A percentile compares a stretch with the other conserved stretches of the same genome.
Evolutionary conservation across 2,888 invertebrate genomes (phyloP).

Genomic region (Platycnemis pennipes): DNA sequence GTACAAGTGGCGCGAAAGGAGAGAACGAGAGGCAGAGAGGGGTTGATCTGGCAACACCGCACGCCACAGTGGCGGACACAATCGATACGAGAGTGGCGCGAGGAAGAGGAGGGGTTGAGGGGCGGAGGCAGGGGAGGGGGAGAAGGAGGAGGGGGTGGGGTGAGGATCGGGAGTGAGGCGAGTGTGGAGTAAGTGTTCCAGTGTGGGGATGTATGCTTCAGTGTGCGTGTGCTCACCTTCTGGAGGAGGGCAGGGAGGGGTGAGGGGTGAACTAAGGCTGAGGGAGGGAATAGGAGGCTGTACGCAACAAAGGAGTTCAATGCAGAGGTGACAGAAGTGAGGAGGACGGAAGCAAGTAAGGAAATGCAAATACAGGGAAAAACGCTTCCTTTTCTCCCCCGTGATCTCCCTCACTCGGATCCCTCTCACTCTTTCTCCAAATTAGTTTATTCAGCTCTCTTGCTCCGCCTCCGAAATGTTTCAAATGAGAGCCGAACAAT

Average conservation of each 20-base stretch:
- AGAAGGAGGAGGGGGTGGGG: background rate
- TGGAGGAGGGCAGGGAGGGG: background rate
- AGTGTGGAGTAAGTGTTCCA: background rate
- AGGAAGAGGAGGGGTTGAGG: slow-evolving; percentile 45
- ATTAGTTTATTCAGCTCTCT: slow-evolving; percentile 29
- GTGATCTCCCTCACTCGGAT: background rate
- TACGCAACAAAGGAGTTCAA: background rate
- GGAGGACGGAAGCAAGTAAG: background rate
- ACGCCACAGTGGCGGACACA: slow-evolving; percentile 53
- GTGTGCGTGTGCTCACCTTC: background rate
- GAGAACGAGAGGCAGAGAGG: background rate
- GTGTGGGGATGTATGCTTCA: background rate
- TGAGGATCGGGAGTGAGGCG: no score
- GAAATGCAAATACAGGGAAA: slow-evolving; percentile 13
- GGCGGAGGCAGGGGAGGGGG: background rate
- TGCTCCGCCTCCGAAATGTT: slow-evolving; percentile 2
- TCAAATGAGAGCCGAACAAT: background rate
- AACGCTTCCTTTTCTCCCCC: background rate
- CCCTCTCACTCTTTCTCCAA: slow-evolving; percentile 26
- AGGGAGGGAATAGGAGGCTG: background rate
- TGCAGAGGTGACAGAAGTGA: background rate
- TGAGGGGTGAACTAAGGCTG: background rate
- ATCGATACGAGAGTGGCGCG: slow-evolving; percentile 64
- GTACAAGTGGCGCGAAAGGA: slow-evolving; percentile 55
- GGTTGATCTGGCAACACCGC: slow-evolving; percentile 48